Evolutionary conservation across 2,113 vertebrate genomes (phyloP), one percentile per base, ranked within the genome.

Genomic region (Rissa tridactyla): DNA sequence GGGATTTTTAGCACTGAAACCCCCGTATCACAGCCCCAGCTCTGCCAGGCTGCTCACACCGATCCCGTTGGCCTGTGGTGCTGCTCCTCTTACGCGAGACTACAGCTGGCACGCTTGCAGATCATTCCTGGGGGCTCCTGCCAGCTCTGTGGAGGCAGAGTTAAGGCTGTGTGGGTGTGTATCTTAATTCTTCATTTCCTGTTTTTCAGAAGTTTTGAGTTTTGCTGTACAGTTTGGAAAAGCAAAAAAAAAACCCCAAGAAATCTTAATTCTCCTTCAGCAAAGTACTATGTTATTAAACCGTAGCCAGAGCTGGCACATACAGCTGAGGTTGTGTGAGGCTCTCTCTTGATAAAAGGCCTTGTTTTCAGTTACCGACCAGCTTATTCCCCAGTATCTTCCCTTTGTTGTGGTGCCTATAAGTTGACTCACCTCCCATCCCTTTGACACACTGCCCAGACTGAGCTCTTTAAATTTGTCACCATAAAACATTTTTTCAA

Each of bases 161-260:
- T 80, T 96, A 93, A 96, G 71, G 87, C 94, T 58, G 27, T 82
- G 94, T 97, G 96, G 96, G 96, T 92, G 96, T 96, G 92, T 92
- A 77, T 96, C 92, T 95, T 96, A 96, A 96, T 95, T 97, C 71
- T 95, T 96, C 54, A 93, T 97, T 96, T 97, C 96, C 96, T 97
- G 96, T 97, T 97, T 97, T 97, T 93, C 90, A 94, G 70, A 95
- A 96, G 87, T 95, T 96, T 91, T 58, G 90, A 90, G 73, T 93
- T 96, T 70, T 80, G 34, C 93, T 96, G 55, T 36, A 62, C 66
- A 70, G 82, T 92, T 94, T 57, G 75, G 58, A 75, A 93, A 90
- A 40, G 54, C 16, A 64, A 75, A 4, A 29, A 4, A 64, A 72
- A 62, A 10, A 11, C 44, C 29, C 52, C 47, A 72, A 95, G 49